Conservation (phyloP, 2,113 vertebrate genomes). For the Cyrtonyx montezumae region DNA sequence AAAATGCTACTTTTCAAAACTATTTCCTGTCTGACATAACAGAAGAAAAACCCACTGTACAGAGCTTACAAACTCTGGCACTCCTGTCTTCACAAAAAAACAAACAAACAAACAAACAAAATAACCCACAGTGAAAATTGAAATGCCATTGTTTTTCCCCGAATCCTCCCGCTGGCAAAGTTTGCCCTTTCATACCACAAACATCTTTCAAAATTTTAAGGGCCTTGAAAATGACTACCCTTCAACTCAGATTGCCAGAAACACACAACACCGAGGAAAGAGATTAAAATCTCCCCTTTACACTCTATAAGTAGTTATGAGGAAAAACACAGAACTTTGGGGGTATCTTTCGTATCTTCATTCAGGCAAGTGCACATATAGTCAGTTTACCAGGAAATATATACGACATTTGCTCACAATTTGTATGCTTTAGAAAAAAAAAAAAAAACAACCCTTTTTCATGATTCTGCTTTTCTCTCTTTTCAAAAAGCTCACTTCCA, state of each 20-base stretch:
- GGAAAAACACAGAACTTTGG: not conserved
- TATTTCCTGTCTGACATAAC: not conserved
- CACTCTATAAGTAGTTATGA: not conserved
- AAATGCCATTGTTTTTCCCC: not conserved
- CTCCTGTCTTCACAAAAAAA: not conserved
- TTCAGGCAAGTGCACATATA: not conserved
- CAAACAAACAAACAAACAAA: no score
- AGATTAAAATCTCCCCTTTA: not conserved
- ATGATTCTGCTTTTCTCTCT: not conserved
- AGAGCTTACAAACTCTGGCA: not conserved
- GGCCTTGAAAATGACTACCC: not conserved
- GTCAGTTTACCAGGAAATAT: not conserved
- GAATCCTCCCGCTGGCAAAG: not conserved
- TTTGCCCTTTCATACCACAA: not conserved
- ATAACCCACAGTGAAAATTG: fast-evolving
- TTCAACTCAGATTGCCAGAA: not conserved
- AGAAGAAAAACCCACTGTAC: not conserved
- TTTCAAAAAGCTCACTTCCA: not conserved
- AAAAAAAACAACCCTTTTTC: not conserved
- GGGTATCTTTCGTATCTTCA: not conserved
- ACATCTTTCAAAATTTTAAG: not conserved
- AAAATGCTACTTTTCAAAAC: not conserved
- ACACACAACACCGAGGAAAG: not conserved
- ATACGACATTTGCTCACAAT: not conserved
- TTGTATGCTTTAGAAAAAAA: not conserved